Evolutionary conservation across 2,113 vertebrate species (phyloP).

Genomic region (Nansenia antarctica): DNA sequence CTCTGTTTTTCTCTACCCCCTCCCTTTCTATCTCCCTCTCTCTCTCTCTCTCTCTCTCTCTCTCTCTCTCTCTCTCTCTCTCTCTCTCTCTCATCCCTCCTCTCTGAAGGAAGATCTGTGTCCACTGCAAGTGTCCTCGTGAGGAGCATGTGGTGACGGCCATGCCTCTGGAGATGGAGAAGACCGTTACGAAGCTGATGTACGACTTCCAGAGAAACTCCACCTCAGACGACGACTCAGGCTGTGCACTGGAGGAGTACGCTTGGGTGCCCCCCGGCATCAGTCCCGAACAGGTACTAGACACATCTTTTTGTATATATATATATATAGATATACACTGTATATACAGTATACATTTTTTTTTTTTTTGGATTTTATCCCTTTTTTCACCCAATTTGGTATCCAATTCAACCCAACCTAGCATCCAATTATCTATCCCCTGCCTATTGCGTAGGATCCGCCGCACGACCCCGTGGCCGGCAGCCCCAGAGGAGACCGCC

Average conservation of each 20-base stretch:
- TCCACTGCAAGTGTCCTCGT: conserved; percentile 82
- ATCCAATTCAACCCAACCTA: too few relatives aligned
- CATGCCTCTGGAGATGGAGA: conserved; percentile 99
- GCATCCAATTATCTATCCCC: too few relatives aligned
- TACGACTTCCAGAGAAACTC: conserved; percentile 99
- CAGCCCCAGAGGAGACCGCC: too few relatives aligned
- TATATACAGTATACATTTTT: too few relatives aligned
- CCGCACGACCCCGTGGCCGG: too few relatives aligned
- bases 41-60: background rate
- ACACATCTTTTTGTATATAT: background rate
- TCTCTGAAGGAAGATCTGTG: conserved; percentile 80
- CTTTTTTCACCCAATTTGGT: too few relatives aligned
- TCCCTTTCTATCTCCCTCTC: background rate
- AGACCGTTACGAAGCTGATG: conserved; percentile 97
- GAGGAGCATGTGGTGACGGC: conserved; percentile 91
- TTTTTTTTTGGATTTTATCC: too few relatives aligned
- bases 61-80: background rate
- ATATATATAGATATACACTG: too few relatives aligned
- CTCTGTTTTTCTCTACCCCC: background rate
- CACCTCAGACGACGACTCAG: conserved; percentile 94
- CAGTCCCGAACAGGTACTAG: conserved; percentile 92
- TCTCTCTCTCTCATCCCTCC: conserved; percentile 6
- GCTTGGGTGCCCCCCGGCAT: conserved; percentile 94
- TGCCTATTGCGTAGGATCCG: too few relatives aligned
- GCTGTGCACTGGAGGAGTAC: conserved; percentile 95